Percentiles rank a stretch among this genome's conserved stretches.
Conservation (phyloP, 2,888 invertebrate species). For the Stomorhina lunata region DNA sequence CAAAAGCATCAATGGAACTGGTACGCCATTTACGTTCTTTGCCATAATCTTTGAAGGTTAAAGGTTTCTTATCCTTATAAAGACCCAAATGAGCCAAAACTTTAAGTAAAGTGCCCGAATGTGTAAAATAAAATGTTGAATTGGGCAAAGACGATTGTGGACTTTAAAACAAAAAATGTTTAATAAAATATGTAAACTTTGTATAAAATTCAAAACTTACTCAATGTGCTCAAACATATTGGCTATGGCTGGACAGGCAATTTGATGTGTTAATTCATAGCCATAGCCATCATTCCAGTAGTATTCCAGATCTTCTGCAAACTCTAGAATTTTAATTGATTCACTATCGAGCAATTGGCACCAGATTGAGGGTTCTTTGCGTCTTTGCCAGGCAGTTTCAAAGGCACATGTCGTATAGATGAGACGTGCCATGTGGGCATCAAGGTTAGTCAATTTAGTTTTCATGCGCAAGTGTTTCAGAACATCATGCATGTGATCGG, state of each 20-base stretch:
- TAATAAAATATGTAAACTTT: neutral
- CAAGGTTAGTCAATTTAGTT: conserved; percentile 83
- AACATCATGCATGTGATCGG: conserved; percentile 82
- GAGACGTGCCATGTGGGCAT: conserved; percentile 82
- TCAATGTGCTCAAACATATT: conserved; percentile 86
- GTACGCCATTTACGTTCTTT: conserved; percentile 82
- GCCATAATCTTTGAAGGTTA: conserved; percentile 82
- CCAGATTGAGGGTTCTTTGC: conserved; percentile 85
- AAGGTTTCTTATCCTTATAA: conserved; percentile 83
- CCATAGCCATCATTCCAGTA: conserved; percentile 93
- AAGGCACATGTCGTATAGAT: conserved; percentile 89
- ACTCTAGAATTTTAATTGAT: conserved; percentile 85
- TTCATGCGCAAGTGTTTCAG: conserved; percentile 81
- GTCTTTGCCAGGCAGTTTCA: conserved; percentile 89
- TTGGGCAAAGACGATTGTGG: conserved; percentile 75
- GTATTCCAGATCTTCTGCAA: conserved; percentile 87
- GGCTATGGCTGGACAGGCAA: conserved; percentile 87
- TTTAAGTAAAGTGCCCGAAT: conserved; percentile 91
- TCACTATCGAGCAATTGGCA: conserved; percentile 86
- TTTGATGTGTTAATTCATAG: conserved; percentile 85
- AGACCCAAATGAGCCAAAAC: conserved; percentile 86
- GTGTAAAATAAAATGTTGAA: conserved; percentile 87
- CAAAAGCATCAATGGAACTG: conserved; percentile 87
- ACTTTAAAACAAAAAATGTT: conserved; percentile 63
- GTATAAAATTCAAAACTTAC: conserved; percentile 80